Conservation (phyloP, 2,888 invertebrate species). For the Galerucella calmariensis region DNA sequence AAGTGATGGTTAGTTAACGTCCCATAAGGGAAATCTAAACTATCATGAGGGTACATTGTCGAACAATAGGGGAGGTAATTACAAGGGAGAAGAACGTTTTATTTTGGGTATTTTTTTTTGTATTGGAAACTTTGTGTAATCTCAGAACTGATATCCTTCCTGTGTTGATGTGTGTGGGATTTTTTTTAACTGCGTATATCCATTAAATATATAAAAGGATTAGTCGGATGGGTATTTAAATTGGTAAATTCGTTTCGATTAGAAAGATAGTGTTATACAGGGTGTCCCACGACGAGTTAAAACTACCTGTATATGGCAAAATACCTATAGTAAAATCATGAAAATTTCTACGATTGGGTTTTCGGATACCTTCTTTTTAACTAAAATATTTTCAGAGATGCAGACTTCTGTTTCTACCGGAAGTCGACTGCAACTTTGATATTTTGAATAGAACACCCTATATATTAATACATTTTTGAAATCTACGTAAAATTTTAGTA, state of each 20-base stretch:
- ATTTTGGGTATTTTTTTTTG: slow-evolving; percentile 32
- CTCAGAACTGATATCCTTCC: slow-evolving; percentile 23
- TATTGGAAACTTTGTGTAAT: slow-evolving; percentile 27
- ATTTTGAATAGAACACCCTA: too few relatives aligned
- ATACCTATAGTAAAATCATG: too few relatives aligned
- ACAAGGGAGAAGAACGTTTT: slow-evolving; percentile 43
- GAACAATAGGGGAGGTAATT: slow-evolving; percentile 47
- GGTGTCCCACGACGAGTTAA: too few relatives aligned
- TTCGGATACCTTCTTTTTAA: too few relatives aligned
- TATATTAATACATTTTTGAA: too few relatives aligned
- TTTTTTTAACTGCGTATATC: slow-evolving; percentile 7
- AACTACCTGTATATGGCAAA: too few relatives aligned
- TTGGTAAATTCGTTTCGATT: neutral
- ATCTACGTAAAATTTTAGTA: too few relatives aligned
- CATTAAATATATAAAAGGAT: neutral
- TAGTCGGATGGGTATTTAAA: neutral
- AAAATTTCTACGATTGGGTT: too few relatives aligned
- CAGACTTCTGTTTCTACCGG: too few relatives aligned
- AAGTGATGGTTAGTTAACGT: slow-evolving; percentile 46
- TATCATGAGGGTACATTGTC: slow-evolving; percentile 53
- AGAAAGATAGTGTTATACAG: neutral
- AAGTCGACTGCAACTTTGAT: too few relatives aligned
- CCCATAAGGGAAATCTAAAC: slow-evolving; percentile 54
- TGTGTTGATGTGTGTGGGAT: slow-evolving; percentile 11
- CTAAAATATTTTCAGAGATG: too few relatives aligned